A percentile compares a stretch with the other conserved stretches of the same genome.
Evolutionary conservation across 35 echinoderm and acorn worm species (phyloP).

Genomic region (Nesometra sesokonis): DNA sequence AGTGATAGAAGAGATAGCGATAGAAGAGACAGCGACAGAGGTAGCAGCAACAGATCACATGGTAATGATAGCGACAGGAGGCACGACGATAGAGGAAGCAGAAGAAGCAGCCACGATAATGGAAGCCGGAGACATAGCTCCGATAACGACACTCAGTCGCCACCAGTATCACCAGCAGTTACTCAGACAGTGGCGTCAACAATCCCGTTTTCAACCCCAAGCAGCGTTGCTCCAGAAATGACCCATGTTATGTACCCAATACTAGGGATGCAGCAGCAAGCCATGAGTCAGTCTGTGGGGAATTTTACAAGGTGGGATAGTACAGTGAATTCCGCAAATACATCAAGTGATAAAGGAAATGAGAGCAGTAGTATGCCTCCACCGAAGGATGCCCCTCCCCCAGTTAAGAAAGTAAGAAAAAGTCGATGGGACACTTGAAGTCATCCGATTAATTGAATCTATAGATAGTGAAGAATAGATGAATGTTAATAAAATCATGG

Average conservation of each 20-base stretch:
- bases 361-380: neutral
- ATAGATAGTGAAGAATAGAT: too few species aligned
- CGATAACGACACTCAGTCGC: neutral
- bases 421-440: constrained; percentile 46
- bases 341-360: neutral
- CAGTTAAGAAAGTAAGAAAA: constrained; percentile 13
- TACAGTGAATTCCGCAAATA: neutral
- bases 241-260: neutral
- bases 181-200: neutral
- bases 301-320: neutral
- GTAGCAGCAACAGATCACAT: neutral
- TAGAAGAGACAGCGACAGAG: neutral
- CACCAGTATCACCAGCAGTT: neutral
- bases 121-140: neutral
- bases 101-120: neutral
- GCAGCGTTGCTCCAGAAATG: neutral
- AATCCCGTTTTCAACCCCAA: neutral
- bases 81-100: neutral
- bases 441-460: too few species aligned
- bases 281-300: neutral
- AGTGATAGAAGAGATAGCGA: neutral
- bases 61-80: neutral
- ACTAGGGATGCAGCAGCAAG: neutral
- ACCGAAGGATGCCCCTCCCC: neutral
- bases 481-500: too few species aligned